These are phyloP conservation scores for Tineola bisselliella DNA, from an alignment of 2,888 invertebrate species.

Conservation along the genomic window DNA sequence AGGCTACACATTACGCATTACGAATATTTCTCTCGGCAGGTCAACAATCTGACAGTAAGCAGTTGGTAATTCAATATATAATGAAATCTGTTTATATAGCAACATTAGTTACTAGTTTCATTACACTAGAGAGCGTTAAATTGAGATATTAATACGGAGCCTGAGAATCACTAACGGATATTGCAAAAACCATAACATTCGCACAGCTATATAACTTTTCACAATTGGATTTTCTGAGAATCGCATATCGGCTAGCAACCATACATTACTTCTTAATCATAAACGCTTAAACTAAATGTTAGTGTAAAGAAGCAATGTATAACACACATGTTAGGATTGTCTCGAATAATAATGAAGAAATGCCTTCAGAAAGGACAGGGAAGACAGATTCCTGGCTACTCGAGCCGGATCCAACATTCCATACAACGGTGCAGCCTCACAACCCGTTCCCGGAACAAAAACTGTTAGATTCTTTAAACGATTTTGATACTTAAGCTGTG, in stretches of 20 bases:
- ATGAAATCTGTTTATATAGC: neutral
- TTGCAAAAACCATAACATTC: neutral
- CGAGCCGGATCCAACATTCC: constrained; percentile 25
- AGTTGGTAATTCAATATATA: neutral
- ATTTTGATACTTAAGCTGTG: neutral
- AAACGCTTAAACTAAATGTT: neutral
- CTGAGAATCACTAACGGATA: neutral
- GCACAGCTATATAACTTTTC: neutral
- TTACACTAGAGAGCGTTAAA: neutral
- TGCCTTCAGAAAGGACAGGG: neutral
- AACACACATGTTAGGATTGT: neutral
- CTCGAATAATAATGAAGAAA: constrained; percentile 1
- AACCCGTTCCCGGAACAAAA: constrained; percentile 21
- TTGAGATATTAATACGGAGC: neutral
- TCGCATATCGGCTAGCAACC: neutral
- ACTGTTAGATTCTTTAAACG: neutral
- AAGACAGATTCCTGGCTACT: constrained; percentile 10
- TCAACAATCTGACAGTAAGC: constrained; percentile 12
- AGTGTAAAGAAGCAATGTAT: neutral
- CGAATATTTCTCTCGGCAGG: neutral
- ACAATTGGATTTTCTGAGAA: neutral
- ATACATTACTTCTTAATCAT: neutral
- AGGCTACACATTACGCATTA: neutral
- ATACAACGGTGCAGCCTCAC: constrained; percentile 33
- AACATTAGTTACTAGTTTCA: neutral